Base-by-base conservation (phyloP, 2,888 invertebrate genomes). In the Anthophora plumipes region DNA sequence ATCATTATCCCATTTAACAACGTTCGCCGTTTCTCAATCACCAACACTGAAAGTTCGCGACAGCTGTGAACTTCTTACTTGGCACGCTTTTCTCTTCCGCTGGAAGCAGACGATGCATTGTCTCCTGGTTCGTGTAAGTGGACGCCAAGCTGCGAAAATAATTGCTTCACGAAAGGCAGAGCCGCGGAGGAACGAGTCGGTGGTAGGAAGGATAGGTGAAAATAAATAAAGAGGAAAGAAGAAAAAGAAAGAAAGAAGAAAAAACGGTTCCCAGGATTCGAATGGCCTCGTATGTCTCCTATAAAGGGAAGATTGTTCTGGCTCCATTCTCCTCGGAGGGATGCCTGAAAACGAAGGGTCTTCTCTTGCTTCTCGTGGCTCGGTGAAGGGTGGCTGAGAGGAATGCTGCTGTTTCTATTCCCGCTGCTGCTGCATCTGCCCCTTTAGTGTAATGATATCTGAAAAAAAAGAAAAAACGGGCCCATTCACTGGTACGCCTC, bases 181-280 rank as follows among this genome's bases (percentile, higher is more conserved):
- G 83, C 48, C 76, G 68, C 70, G 60, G 73, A 67, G 41, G 37
- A 68, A 78, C 48, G 67, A 76, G 72, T 79, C 54, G 78, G 78
- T 70, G 79, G 69, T 69, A 80, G 69, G 72, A 81, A 43, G 60
- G 68, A 81, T 76, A 77, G 77, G 72, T 80, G 77, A 70, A 84
- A 77, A 70, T 63, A 73, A 80, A 82, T 69, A 76, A 71, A 77
- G 76, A 83, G n/a, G 75, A 76, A 78, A 70, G 20, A 52, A 68
- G 77, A 57, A 71, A 82, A 74, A 76, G 77, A 71, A 17, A 50
- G 68, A 77, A 60, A 69, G 41, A 67, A 76, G 74, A 77, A 80
- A 92, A 91, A 92, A 91, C 90, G 90, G 92, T 92, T 92, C 92
- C 92, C 92, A 92, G 91, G 92, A 91, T 90, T 91, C 91, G 90